Percentiles rank a stretch among this genome's conserved stretches.
Evolutionary conservation across 1,140 invertebrate genomes (phyloP).

Genomic region (Dinoponera quadriceps): DNA sequence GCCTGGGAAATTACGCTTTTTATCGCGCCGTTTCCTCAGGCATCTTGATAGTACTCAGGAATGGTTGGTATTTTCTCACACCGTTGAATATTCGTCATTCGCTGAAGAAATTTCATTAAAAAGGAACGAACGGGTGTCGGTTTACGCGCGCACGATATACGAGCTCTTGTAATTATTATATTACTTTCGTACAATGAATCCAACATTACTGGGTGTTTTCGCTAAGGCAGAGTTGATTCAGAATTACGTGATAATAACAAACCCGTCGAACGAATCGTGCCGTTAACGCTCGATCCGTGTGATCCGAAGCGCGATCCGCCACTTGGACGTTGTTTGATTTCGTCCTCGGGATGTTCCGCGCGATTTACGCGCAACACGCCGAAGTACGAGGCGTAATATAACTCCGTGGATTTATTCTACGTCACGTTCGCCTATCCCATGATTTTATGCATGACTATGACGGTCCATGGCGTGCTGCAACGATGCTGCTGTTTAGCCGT

Average conservation of each 20-base stretch:
- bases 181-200: background rate
- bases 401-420: conserved; percentile 48
- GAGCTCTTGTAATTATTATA: background rate
- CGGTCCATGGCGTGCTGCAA: conserved; percentile 22
- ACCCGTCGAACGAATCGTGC: background rate
- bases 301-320: background rate
- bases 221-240: background rate
- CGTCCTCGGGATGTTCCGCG: background rate
- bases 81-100: conserved; percentile 63
- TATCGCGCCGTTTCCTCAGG: conserved; percentile 47
- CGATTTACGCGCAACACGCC: background rate
- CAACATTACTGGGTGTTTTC: background rate
- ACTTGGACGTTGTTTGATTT: background rate
- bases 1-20: conserved; percentile 55
- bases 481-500: conserved; percentile 31
- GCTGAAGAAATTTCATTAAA: conserved; percentile 63
- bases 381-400: conserved; percentile 40
- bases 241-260: background rate
- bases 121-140: background rate
- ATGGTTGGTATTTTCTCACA: conserved; percentile 54
- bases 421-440: conserved; percentile 55
- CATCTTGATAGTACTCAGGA: too few species aligned
- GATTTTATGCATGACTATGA: conserved; percentile 52
- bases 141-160: background rate
- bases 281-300: background rate